Base-by-base conservation (phyloP, 35 echinoderm and acorn worm species). In the Acanthaster planci region DNA sequence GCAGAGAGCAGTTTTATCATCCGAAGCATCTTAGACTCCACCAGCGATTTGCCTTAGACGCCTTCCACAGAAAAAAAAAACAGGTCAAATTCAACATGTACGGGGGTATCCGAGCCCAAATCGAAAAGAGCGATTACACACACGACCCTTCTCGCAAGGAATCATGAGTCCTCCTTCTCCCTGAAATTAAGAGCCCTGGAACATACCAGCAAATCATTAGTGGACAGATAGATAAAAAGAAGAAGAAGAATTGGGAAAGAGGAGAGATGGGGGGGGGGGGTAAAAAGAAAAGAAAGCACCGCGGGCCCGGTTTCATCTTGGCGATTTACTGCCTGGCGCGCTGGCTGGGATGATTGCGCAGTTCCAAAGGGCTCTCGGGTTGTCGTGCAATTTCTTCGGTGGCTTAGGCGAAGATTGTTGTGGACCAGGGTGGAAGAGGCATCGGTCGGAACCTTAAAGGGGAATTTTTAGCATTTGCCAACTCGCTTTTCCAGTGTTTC, bases 181-280 rank as follows among this genome's bases (percentile, higher is more conserved):
- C 2, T 31, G 64, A 26, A 72, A 72, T 72, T 72, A 72, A 72
- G 64, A 34, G 19, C 64, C 30, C 22, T 72, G 22, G 64, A 26
- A 72, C 42, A 4, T 47, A 47, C 42, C 42, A 47, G 42, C 12
- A 47, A 26, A 72, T n/a, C 64, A 72, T 72, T 72, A 72, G 64
- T 31, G 34, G 64, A 34, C 21, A 72, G 26, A 72, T 26, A 31
- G 29, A 72, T 27, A 23, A 72, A 35, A 26, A 8, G 64, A 12
- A 6, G 30, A 72, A 72, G 64, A 72, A n/a, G n/a, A n/a, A n/a
- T n/a, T 59, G 56, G 56, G 56, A 26, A 59, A 59, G 56, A 59
- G 19, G 56, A 18, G 54, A n/a, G 22, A 56, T n/a, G n/a, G 54
- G 22, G 22, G 54, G 22, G 30, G 59, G 23, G 30, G 5, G 21